Percentiles rank a stretch among this genome's conserved stretches.
Conservation (phyloP, 2,113 vertebrate species). For the Tympanuchus pallidicinctus region DNA sequence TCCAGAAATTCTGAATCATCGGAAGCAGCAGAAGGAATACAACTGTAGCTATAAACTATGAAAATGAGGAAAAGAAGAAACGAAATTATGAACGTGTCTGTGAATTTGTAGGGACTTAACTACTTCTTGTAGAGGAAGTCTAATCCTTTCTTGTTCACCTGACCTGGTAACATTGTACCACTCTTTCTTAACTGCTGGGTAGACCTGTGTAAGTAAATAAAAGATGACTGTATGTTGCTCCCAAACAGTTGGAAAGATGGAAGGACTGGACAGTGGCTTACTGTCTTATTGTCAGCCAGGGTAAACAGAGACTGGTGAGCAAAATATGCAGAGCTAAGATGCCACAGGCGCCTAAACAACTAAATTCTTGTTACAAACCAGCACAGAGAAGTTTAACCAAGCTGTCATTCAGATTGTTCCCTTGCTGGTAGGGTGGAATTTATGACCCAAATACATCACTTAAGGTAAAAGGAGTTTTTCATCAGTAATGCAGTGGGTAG, state of each 20-base stretch:
- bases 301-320: background rate
- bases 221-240: background rate
- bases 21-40: background rate
- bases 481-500: background rate
- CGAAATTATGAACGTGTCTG: background rate
- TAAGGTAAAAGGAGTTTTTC: background rate
- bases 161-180: background rate
- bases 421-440: background rate
- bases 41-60: background rate
- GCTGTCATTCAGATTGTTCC: background rate
- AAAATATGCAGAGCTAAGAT: background rate
- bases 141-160: background rate
- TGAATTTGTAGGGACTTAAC: background rate
- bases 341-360: background rate
- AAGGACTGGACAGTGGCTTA: background rate
- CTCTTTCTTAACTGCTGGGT: background rate
- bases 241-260: background rate
- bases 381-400: background rate
- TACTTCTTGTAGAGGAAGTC: background rate
- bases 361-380: background rate
- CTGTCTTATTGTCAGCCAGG: background rate
- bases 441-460: background rate
- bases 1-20: background rate
- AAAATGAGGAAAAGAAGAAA: background rate
- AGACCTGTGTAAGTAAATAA: background rate